phyloP scores from a whole-genome alignment of 2,113 vertebrate species.

The Holacanthus passer region DNA sequence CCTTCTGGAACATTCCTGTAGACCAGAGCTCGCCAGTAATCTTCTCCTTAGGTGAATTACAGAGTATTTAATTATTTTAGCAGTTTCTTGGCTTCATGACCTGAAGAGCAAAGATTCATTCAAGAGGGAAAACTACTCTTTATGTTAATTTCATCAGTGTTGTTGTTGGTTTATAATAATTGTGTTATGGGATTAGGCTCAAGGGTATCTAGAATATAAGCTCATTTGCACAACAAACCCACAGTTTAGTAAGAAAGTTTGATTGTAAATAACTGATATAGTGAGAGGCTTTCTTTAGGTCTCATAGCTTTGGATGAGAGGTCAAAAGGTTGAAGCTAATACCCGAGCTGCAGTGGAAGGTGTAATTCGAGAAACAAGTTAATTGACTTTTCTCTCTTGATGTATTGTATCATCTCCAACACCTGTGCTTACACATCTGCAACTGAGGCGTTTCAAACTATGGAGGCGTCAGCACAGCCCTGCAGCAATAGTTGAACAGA shows the following conservation, averaged over 20 bases:
- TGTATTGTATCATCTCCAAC: not conserved
- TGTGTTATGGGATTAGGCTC: not conserved
- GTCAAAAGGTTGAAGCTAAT: not conserved
- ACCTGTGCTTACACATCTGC: not conserved
- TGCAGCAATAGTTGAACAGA: not conserved
- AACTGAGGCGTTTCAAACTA: not conserved
- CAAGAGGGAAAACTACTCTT: not conserved
- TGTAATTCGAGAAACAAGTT: not conserved
- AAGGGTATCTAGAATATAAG: not conserved
- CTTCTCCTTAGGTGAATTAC: constrained; percentile 78
- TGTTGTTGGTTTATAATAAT: not conserved
- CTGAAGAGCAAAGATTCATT: not conserved
- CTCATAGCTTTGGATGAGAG: not conserved
- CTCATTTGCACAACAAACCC: not conserved
- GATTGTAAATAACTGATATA: not conserved
- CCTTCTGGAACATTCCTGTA: constrained; percentile 85
- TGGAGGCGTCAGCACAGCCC: not conserved
- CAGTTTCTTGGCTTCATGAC: not conserved
- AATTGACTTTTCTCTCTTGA: constrained; percentile 1
- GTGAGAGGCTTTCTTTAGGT: not conserved
- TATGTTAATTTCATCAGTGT: not conserved
- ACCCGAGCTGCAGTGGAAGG: not conserved
- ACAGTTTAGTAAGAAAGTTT: not conserved
- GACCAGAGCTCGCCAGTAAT: constrained; percentile 75
- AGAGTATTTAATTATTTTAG: not conserved